phyloP scores from a whole-genome alignment of 1,140 invertebrate species.

The Charaxes varanes region DNA sequence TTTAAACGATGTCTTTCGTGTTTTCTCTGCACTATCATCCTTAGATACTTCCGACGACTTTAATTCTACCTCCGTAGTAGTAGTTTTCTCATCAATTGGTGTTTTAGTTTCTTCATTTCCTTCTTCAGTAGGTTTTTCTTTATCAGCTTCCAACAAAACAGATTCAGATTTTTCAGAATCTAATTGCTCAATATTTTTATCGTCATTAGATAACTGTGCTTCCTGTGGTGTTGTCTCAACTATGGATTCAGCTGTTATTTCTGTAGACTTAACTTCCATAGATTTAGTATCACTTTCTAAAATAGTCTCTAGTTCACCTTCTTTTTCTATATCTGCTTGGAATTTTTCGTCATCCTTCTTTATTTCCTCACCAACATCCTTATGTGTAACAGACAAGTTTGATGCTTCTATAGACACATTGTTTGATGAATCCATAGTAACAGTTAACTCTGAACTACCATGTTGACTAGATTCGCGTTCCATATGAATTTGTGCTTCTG shows the following conservation, averaged over 20 bases:
- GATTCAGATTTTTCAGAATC: not conserved
- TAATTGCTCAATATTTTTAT: constrained; percentile 1
- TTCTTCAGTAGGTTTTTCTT: constrained; percentile 16
- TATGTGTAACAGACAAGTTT: constrained; percentile 45
- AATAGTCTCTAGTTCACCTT: not conserved
- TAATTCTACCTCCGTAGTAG: constrained; percentile 2
- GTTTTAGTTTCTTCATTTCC: constrained; percentile 20
- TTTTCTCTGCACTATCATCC: constrained; percentile 11
- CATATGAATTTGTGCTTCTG: constrained; percentile 73
- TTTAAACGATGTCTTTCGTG: constrained; percentile 54
- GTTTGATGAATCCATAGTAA: constrained; percentile 57
- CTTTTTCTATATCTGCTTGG: constrained; percentile 4
- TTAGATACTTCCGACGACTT: constrained; percentile 10
- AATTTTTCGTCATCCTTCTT: constrained; percentile 6
- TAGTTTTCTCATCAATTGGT: constrained; percentile 5
- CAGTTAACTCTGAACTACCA: constrained; percentile 52
- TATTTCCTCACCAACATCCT: constrained; percentile 33
- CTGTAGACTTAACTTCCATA: constrained; percentile 23
- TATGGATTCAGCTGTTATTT: constrained; percentile 10
- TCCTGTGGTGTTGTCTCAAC: constrained; percentile 1
- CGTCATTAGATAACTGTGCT: constrained; percentile 3
- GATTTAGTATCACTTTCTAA: constrained; percentile 21
- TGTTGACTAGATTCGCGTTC: constrained; percentile 57
- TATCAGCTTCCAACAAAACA: constrained; percentile 2
- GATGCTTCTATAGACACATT: constrained; percentile 53